These are phyloP conservation scores for Dendrolimus punctatus DNA, from an alignment of 1,140 invertebrate species.

Conservation along the genomic window DNA sequence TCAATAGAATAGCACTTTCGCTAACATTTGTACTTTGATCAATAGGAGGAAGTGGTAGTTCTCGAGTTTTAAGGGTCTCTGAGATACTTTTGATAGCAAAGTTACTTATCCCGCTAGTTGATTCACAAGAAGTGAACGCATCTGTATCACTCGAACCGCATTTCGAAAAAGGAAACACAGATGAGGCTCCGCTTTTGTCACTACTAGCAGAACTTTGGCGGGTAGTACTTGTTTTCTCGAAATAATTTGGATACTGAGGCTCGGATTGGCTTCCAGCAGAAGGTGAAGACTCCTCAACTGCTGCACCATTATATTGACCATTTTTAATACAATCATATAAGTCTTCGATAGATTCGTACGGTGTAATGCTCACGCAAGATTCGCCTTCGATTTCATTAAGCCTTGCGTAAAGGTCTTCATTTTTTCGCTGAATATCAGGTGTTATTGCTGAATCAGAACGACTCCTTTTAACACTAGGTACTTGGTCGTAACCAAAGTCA, in stretches of 20 bases:
- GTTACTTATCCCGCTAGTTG: conserved; percentile 53
- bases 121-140: conserved; percentile 57
- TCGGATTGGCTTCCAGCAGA: conserved; percentile 56
- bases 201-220: conserved; percentile 59
- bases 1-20: conserved; percentile 63
- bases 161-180: conserved; percentile 64
- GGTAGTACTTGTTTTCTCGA: conserved; percentile 50
- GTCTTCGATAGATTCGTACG: conserved; percentile 69
- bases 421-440: conserved; percentile 35
- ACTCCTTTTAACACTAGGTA: conserved; percentile 57
- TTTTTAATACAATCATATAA: conserved; percentile 68
- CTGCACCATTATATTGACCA: conserved; percentile 42
- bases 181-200: conserved; percentile 59
- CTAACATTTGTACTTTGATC: conserved; percentile 27
- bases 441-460: conserved; percentile 62
- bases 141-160: conserved; percentile 61
- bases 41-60: conserved; percentile 44
- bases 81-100: conserved; percentile 46
- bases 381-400: conserved; percentile 46
- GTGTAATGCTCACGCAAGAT: conserved; percentile 62
- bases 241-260: conserved; percentile 55
- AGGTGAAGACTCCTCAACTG: conserved; percentile 50
- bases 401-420: conserved; percentile 62
- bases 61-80: conserved; percentile 46
- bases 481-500: conserved; percentile 62